Base-by-base conservation (phyloP, 2,888 invertebrate genomes). In the Epiblema foenella region DNA sequence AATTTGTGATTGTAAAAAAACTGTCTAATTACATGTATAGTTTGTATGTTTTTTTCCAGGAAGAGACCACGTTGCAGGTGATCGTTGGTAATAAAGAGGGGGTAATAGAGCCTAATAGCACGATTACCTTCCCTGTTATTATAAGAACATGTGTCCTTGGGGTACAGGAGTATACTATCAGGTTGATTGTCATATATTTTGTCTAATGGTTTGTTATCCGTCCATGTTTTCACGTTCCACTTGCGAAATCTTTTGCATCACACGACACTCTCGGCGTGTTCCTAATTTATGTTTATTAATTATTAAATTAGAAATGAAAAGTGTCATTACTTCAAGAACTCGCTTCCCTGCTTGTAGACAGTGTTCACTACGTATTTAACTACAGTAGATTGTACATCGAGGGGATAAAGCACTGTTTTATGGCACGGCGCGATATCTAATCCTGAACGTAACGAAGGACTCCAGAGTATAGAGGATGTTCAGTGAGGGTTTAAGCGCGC, bases 121-220 rank as follows among this genome's bases (percentile, higher is more conserved):
- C 87, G 46, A 83, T 90, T 73, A 82, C 80, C 51, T 79, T 95
- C 57, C 88, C 91, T 12, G 76, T 94, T 0, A 88, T 87, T 3
- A 88, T 95, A 67, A 93, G 85, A 74, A 92, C 94, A 0, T 86
- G 79, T 74, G 80, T 81, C 52, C 78, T 94, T 17, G 95, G 94
- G 2, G 75, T 80, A n/a, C 94, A 94, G 73, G 89, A 88, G 75
- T 82, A 85, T 78, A 74, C 75, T 59, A 75, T 93, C 49, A 82
- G 88, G 93, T 92, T 83, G 75, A 62, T 66, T 46, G 52, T 58
- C 20, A n/a, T 58, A 46, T n/a, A 58, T 58, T 46, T 37, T 52
- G 58, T 15, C 46, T 5, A 42, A 5, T 5, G 15, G 5, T 2
- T 29, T 29, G 29, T 29, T 29, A 29, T 29, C 29, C 5, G 29